Percentiles rank a stretch among this genome's conserved stretches.
phyloP scores from a whole-genome alignment of 2,113 vertebrate genomes.

The Albula glossodonta region DNA sequence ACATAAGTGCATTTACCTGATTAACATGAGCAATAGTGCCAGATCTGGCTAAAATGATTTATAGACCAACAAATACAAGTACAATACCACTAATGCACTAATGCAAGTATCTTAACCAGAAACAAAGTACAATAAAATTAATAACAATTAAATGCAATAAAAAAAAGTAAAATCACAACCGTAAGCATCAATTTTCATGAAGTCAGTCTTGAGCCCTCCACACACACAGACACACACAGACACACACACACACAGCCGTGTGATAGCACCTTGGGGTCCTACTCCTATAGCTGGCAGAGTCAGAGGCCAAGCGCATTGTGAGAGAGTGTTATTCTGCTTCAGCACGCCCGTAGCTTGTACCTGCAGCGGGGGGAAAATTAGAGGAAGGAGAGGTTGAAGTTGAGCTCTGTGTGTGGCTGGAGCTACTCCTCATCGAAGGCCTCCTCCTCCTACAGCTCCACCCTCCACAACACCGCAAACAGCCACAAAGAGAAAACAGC shows the following conservation, averaged over 20 bases:
- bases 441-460: background rate
- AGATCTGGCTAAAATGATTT: too few relatives aligned
- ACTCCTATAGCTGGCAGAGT: background rate
- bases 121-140: too few relatives aligned
- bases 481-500: background rate
- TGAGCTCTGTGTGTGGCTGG: background rate
- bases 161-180: too few relatives aligned
- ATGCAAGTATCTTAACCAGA: too few relatives aligned
- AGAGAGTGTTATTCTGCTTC: background rate
- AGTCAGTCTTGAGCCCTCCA: background rate
- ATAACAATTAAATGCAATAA: too few relatives aligned
- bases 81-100: too few relatives aligned
- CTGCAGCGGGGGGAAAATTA: background rate
- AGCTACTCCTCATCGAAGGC: background rate
- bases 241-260: slow-evolving; percentile 4
- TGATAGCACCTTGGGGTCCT: background rate
- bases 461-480: background rate
- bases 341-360: background rate
- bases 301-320: background rate
- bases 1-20: too few relatives aligned
- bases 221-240: slow-evolving; percentile 34
- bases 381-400: background rate
- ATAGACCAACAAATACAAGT: too few relatives aligned
- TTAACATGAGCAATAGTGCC: too few relatives aligned
- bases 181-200: background rate